Percentiles rank a stretch among this genome's conserved stretches.
phyloP scores from a whole-genome alignment of 2,888 invertebrate genomes.

The Conomelus anceps region DNA sequence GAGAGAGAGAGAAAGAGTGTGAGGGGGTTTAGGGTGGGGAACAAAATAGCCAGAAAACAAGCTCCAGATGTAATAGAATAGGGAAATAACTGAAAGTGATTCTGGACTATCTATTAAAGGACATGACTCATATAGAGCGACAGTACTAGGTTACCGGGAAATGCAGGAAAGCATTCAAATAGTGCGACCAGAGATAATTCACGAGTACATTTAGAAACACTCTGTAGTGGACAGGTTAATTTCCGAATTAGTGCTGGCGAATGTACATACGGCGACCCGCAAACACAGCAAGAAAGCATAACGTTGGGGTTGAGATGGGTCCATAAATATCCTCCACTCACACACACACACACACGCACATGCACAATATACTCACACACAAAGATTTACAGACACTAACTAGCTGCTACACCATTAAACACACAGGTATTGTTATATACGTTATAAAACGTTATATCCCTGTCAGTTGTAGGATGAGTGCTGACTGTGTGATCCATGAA shows the following conservation, averaged over 20 bases:
- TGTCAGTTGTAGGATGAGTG: background rate
- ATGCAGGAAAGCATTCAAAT: background rate
- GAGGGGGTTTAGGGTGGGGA: no score
- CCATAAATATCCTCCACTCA: background rate
- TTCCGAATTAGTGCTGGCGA: background rate
- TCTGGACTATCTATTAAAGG: no score
- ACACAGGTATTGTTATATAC: background rate
- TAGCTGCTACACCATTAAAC: no score
- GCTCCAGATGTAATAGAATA: no score
- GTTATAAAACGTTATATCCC: background rate
- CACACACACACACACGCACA: background rate
- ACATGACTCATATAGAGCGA: background rate
- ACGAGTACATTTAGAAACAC: background rate
- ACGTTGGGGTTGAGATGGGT: background rate
- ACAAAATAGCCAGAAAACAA: no score
- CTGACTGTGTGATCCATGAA: background rate
- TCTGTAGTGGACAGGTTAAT: background rate
- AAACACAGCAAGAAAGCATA: background rate
- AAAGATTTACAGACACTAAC: background rate
- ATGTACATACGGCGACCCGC: background rate
- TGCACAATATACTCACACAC: background rate
- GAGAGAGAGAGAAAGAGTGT: no score
- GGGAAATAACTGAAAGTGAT: no score
- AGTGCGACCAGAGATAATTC: background rate
- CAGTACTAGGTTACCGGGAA: background rate